These are phyloP conservation scores for Epinotia brunnichana DNA, from an alignment of 2,888 invertebrate species.

Conservation along the genomic window DNA sequence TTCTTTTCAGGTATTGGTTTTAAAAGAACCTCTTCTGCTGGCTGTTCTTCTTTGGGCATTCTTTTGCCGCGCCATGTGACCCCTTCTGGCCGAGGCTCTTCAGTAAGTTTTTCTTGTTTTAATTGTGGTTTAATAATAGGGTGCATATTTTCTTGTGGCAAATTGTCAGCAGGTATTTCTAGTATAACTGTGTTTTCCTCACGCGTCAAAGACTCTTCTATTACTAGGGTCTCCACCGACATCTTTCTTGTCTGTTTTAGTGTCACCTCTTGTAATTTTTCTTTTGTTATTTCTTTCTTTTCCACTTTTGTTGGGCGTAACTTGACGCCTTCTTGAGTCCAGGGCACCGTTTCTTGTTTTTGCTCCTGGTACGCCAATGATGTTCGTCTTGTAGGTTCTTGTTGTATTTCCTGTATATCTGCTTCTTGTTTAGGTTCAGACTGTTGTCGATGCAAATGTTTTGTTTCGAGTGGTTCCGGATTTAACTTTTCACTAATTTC, in stretches of 20 bases:
- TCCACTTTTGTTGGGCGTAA: slow-evolving; percentile 85
- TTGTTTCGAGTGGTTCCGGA: slow-evolving; percentile 44
- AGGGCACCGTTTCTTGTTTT: slow-evolving; percentile 72
- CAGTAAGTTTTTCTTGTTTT: slow-evolving; percentile 49
- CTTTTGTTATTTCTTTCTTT: slow-evolving; percentile 79
- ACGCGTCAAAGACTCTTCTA: slow-evolving; percentile 83
- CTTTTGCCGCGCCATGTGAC: slow-evolving; percentile 50
- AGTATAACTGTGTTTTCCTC: slow-evolving; percentile 84
- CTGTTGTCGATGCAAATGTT: slow-evolving; percentile 47
- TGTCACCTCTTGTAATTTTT: slow-evolving; percentile 78
- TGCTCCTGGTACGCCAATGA: slow-evolving; percentile 52
- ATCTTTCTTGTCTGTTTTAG: slow-evolving; percentile 70
- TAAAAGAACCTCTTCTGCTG: slow-evolving; percentile 60
- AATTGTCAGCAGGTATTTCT: slow-evolving; percentile 65
- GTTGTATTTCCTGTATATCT: slow-evolving; percentile 38
- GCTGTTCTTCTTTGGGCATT: slow-evolving; percentile 54
- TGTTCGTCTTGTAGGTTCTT: slow-evolving; percentile 28
- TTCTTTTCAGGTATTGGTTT: slow-evolving; percentile 64
- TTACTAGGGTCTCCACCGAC: slow-evolving; percentile 65
- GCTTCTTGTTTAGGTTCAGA: slow-evolving; percentile 46
- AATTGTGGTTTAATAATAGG: not conserved
- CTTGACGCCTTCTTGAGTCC: slow-evolving; percentile 86
- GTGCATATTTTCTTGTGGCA: slow-evolving; percentile 50
- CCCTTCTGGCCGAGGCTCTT: slow-evolving; percentile 68
- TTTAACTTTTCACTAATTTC: slow-evolving; percentile 35